Evolutionary conservation across 2,797 vertebrate genomes (phyloP), one percentile per base, ranked within the genome.

Genomic region (Hapalemur alaotrensis): DNA sequence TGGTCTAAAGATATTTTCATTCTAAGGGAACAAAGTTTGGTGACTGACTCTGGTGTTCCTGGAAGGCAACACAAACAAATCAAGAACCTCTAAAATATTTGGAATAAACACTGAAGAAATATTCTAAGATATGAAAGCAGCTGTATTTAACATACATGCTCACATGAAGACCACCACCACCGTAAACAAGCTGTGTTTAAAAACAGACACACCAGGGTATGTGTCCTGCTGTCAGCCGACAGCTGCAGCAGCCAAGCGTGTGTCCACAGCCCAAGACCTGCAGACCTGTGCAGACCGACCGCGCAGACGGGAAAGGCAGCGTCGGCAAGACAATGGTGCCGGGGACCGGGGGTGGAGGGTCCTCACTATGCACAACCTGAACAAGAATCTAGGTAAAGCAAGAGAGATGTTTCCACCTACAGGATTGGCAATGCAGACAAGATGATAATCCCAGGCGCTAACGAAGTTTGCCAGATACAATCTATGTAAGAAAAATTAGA

Each of bases 381-480:
- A 35, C 32, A 15, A 46, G 15, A 61, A 52, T 22, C 41, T 46
- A 43, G 1, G 10, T 2, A 28, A 72, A 80, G 23, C 52, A 63
- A 63, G 8, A 10, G 38, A 69, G 41, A 28, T 5, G 41, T 13
- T 30, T 43, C 79, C 28, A 41, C 32, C 50, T 2, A 28, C 0
- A 11, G 25, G 11, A 43, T 15, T 8, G 28, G 43, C n/a, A 79
- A 11, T 1, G 22, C 8, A 0, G n/a, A 61, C 22, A 43, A 54
- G 25, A 46, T 7, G 7, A 18, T 4, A 46, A 11, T 32, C 43
- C 3, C 28, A 18, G 32, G 18, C 22, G 61, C 25, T 50, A 12
- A 70, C 2, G 32, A 48, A 22, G 38, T 17, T 3, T 5, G 17
- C 41, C 2, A 4, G 4, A 0, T 11, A 7, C n/a, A 30, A 1